phyloP scores from a whole-genome alignment of 2,797 vertebrate species.

The Halcyon smyrnensis region DNA sequence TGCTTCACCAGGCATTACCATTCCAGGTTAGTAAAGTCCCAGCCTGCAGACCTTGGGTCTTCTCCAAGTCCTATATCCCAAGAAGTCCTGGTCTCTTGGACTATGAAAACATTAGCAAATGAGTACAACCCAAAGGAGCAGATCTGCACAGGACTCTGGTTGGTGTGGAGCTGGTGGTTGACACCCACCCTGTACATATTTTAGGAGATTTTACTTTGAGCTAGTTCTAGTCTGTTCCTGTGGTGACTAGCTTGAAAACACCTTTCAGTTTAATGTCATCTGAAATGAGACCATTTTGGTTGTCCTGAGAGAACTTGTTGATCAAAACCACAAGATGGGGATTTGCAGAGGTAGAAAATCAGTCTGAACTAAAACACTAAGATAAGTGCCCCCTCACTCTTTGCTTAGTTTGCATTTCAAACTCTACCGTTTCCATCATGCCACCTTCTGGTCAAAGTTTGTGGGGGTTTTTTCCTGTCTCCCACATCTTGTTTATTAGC shows the following conservation, averaged over 20 bases:
- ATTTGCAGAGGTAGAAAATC: neutral
- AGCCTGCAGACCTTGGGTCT: neutral
- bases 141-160: neutral
- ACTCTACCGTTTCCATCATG: neutral
- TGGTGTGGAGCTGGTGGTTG: neutral
- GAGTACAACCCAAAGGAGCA: neutral
- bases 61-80: neutral
- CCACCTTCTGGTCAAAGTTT: neutral
- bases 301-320: rapidly evolving
- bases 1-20: neutral
- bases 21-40: neutral
- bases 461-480: neutral
- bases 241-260: neutral
- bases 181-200: neutral
- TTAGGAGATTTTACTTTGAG: neutral
- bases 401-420: neutral
- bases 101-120: neutral
- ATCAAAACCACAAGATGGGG: rapidly evolving
- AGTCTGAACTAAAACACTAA: neutral
- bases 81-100: neutral
- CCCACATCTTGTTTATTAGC: neutral
- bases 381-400: neutral
- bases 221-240: neutral
- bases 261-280: neutral
- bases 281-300: neutral